These are phyloP conservation scores for Cyclophora punctaria DNA, from an alignment of 2,888 invertebrate species.

Conservation along the genomic window DNA sequence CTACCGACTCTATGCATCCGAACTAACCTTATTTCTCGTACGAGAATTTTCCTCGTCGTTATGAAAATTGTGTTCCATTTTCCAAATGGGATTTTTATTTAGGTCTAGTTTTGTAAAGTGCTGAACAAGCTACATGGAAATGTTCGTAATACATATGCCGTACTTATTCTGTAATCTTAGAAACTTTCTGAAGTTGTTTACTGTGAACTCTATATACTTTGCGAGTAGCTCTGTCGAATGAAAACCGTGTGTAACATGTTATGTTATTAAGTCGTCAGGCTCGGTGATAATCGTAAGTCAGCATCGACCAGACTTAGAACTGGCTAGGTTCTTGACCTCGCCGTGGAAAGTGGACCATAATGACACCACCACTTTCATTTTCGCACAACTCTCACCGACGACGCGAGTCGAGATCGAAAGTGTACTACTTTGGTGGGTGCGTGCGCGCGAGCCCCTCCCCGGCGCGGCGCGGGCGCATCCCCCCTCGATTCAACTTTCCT, in stretches of 20 bases:
- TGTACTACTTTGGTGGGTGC: conserved; percentile 69
- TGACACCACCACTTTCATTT: conserved; percentile 77
- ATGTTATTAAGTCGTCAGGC: background rate
- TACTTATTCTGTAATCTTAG: no score
- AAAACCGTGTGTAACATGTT: background rate
- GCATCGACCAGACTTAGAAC: conserved; percentile 45
- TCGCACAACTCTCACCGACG: conserved; percentile 74
- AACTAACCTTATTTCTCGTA: conserved; percentile 12
- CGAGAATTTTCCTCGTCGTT: conserved; percentile 4
- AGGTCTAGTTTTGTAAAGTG: background rate
- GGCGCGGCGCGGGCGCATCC: conserved; percentile 11
- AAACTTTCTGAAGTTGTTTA: no score
- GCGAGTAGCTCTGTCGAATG: background rate
- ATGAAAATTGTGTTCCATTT: conserved; percentile 4
- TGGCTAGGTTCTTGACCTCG: conserved; percentile 63
- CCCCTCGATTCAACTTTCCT: conserved; percentile 57
- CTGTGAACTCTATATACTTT: no score
- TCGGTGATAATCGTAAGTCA: conserved; percentile 40
- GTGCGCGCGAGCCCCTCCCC: conserved; percentile 54
- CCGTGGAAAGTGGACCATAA: conserved; percentile 71
- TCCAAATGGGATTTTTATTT: conserved; percentile 1
- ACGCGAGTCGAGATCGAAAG: conserved; percentile 69
- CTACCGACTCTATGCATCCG: conserved; percentile 21
- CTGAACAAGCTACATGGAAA: no score
- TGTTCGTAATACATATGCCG: no score